Percentiles rank a stretch among this genome's conserved stretches.
Evolutionary conservation across 2,113 vertebrate species (phyloP).

Genomic region (Loxodonta africana): DNA sequence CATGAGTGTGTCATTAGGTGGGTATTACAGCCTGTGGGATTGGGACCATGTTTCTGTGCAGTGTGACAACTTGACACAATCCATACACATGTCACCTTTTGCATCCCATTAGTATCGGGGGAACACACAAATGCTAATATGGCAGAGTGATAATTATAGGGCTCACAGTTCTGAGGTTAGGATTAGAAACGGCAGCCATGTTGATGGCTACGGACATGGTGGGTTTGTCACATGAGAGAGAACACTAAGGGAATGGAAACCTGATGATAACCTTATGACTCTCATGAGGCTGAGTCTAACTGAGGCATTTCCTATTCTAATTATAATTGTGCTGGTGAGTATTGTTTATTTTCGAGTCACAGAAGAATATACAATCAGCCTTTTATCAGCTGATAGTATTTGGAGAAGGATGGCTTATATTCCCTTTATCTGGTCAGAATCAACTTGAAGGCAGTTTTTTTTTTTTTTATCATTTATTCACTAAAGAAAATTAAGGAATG

Average conservation of each 20-base stretch:
- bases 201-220: not conserved
- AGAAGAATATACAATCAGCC: conserved; percentile 9
- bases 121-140: conserved; percentile 50
- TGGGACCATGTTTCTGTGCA: conserved; percentile 8
- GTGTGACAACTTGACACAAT: conserved; percentile 52
- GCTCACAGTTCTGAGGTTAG: conserved; percentile 22
- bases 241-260: not conserved
- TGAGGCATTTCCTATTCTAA: conserved; percentile 46
- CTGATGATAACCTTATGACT: conserved; percentile 30
- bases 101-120: conserved; percentile 43
- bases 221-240: not conserved
- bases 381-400: not conserved
- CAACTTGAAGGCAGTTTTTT: no score
- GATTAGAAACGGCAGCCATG: conserved; percentile 25
- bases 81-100: conserved; percentile 44
- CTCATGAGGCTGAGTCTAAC: conserved; percentile 5
- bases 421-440: not conserved
- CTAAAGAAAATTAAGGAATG: not conserved
- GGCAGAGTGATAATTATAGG: conserved; percentile 47
- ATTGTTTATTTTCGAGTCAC: conserved; percentile 33
- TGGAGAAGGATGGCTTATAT: not conserved
- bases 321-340: not conserved
- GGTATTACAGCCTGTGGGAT: conserved; percentile 42
- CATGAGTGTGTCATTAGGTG: conserved; percentile 60
- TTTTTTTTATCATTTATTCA: not conserved